These are phyloP conservation scores for Oikopleura vanhoeffeni DNA, from an alignment of 23 tunicate genomes.

Conservation along the genomic window DNA sequence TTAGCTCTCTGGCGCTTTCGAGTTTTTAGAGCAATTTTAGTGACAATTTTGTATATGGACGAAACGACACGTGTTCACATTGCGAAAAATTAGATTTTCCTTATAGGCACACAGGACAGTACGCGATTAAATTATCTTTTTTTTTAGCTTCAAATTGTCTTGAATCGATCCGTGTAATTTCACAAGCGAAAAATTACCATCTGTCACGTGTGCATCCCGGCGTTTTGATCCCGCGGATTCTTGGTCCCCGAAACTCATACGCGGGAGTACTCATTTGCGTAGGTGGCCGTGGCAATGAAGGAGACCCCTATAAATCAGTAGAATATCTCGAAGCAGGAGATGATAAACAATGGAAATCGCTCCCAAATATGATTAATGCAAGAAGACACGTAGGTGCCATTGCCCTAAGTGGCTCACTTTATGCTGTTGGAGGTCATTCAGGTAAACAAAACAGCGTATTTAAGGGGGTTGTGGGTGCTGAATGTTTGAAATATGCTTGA, in stretches of 20 bases:
- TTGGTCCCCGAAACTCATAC: not conserved
- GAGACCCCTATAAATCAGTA: slow-evolving; percentile 8
- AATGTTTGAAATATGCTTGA: no score
- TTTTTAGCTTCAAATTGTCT: no score
- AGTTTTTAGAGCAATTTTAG: no score
- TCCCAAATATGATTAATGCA: not conserved
- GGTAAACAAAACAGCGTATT: no score
- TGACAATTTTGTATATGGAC: no score
- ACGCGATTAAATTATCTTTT: no score
- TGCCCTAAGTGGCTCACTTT: not conserved
- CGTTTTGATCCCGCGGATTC: not conserved
- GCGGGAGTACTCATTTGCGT: not conserved
- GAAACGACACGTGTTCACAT: no score
- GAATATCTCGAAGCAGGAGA: not conserved
- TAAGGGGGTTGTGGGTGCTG: no score
- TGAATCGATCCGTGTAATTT: not conserved
- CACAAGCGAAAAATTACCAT: not conserved
- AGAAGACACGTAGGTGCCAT: slow-evolving; percentile 1
- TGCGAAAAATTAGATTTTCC: no score
- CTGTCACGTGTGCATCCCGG: not conserved
- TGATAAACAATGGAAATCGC: not conserved
- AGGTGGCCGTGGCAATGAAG: not conserved
- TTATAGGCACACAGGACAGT: no score
- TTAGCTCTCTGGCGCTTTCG: no score
- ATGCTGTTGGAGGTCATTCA: slow-evolving; percentile 8